Conservation (phyloP, 2,113 vertebrate species). For the Pyrgilauda ruficollis region DNA sequence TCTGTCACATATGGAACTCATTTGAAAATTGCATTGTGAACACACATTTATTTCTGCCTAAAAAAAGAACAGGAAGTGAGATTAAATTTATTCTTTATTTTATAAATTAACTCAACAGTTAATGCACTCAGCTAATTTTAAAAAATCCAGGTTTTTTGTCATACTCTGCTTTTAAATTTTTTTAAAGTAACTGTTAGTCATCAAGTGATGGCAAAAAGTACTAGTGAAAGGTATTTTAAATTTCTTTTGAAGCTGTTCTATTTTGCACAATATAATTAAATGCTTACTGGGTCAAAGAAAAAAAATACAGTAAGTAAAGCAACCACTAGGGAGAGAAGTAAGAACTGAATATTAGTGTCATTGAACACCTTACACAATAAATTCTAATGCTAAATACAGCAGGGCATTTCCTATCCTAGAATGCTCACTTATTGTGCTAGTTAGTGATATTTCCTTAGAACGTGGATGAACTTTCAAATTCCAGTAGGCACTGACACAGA, state of each 20-base stretch:
- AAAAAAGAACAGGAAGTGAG: background rate
- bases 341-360: background rate
- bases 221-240: background rate
- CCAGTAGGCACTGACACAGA: background rate
- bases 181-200: background rate
- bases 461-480: background rate
- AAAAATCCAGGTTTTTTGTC: background rate
- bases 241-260: conserved; percentile 12
- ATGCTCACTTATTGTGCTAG: background rate
- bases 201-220: background rate
- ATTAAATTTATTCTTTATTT: background rate
- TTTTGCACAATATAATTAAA: conserved; percentile 14
- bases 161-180: background rate
- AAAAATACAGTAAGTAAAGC: background rate
- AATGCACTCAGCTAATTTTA: background rate
- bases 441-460: background rate
- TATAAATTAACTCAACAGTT: background rate
- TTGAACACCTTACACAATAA: background rate
- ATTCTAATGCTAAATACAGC: background rate
- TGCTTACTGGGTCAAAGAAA: background rate
- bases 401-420: background rate
- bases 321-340: background rate
- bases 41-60: background rate
- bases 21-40: background rate
- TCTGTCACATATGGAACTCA: background rate